Conservation (phyloP, 2,113 vertebrate species). For the human region DNA sequence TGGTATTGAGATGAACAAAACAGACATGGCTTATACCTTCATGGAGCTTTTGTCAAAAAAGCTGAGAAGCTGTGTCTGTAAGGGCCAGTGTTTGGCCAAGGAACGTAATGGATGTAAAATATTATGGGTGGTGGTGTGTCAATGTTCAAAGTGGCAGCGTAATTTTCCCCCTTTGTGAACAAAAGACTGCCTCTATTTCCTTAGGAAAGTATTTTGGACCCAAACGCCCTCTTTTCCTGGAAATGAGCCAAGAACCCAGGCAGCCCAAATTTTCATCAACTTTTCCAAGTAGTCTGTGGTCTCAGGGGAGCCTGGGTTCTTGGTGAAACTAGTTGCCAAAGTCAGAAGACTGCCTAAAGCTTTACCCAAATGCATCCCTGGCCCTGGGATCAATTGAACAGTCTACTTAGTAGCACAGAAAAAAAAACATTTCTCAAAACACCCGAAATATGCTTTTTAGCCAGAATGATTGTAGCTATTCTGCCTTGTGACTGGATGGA, state of each 20-base stretch:
- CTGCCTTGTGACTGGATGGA: background rate
- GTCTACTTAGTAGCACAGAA: background rate
- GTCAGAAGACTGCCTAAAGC: background rate
- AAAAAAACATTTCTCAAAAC: background rate
- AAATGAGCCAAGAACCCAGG: background rate
- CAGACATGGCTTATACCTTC: background rate
- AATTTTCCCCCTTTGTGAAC: background rate
- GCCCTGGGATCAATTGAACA: background rate
- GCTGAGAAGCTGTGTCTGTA: background rate
- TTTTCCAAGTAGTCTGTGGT: background rate
- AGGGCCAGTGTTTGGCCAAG: background rate
- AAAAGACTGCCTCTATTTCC: background rate
- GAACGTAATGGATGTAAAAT: background rate
- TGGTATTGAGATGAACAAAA: background rate
- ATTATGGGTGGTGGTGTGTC: background rate
- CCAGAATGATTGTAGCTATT: background rate
- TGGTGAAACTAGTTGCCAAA: background rate
- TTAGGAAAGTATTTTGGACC: background rate
- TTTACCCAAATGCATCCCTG: background rate
- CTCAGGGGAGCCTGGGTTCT: background rate
- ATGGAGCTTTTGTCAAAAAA: background rate
- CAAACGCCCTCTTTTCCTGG: background rate
- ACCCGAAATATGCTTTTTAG: background rate
- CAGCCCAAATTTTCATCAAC: background rate
- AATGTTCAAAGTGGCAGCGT: background rate